Conservation (phyloP, 2,113 vertebrate species). For the Boleophthalmus pectinirostris region DNA sequence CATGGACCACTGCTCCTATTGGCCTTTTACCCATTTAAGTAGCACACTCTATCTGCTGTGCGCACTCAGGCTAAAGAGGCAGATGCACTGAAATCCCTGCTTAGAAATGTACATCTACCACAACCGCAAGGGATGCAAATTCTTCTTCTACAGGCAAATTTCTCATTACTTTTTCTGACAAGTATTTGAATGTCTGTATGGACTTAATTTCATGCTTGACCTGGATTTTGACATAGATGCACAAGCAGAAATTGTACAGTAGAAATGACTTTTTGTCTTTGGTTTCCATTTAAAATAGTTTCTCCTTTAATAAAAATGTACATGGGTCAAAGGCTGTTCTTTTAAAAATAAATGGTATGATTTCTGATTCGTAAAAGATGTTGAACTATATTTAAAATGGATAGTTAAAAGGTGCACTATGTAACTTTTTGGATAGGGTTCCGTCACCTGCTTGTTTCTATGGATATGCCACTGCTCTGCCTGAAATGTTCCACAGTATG, state of each 20-base stretch:
- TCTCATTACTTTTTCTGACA: conserved; percentile 35
- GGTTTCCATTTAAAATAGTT: conserved; percentile 19
- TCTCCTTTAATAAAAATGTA: neutral
- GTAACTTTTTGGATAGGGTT: no score
- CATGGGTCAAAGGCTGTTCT: neutral
- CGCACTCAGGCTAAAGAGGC: conserved; percentile 50
- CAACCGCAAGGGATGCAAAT: conserved; percentile 30
- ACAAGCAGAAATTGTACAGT: conserved; percentile 30
- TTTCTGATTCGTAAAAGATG: no score
- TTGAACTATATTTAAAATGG: no score
- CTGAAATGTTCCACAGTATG: no score
- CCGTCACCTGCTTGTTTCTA: no score
- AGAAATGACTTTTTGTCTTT: conserved; percentile 16
- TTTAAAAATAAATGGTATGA: neutral
- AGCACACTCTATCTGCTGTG: conserved; percentile 48
- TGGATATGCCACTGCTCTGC: no score
- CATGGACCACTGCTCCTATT: conserved; percentile 50
- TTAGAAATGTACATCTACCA: conserved; percentile 12
- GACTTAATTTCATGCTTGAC: conserved; percentile 65
- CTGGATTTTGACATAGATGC: conserved; percentile 33
- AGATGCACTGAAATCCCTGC: conserved; percentile 26
- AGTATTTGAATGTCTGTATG: conserved; percentile 54
- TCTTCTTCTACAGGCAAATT: conserved; percentile 39
- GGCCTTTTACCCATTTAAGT: conserved; percentile 38
- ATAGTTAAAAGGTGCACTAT: no score